Evolutionary conservation across 1,140 invertebrate species (phyloP).

Genomic region (Protaetia brevitarsis): DNA sequence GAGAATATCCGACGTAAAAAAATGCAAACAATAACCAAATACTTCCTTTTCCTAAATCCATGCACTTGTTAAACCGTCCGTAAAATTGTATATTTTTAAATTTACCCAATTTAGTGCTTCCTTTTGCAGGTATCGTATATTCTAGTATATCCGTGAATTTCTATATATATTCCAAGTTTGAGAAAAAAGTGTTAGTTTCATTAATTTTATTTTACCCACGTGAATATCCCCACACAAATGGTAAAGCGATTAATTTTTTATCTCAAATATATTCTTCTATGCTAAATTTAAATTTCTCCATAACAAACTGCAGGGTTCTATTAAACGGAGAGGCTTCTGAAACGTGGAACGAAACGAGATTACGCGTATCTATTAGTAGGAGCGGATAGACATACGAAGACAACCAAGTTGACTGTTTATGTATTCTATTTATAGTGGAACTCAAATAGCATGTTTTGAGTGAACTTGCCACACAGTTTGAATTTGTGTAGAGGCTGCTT

Average conservation of each 20-base stretch:
- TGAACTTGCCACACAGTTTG: slow-evolving; percentile 21
- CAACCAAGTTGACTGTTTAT: slow-evolving; percentile 16
- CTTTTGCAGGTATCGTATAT: too few relatives aligned
- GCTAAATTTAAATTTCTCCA: slow-evolving; percentile 18
- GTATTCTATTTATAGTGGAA: slow-evolving; percentile 21
- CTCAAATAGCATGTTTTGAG: slow-evolving; percentile 24
- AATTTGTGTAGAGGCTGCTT: slow-evolving; percentile 14
- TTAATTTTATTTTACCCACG: slow-evolving; percentile 15
- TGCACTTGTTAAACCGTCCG: too few relatives aligned
- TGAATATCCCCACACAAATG: slow-evolving; percentile 1
- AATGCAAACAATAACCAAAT: background rate
- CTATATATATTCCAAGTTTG: too few relatives aligned
- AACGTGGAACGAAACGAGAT: background rate
- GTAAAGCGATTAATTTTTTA: background rate
- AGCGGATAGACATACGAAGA: slow-evolving; percentile 8
- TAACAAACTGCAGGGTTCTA: slow-evolving; percentile 16
- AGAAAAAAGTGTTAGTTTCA: background rate
- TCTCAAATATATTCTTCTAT: background rate
- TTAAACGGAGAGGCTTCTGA: slow-evolving; percentile 4
- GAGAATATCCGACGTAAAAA: background rate
- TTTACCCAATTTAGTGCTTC: too few relatives aligned
- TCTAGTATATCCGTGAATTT: too few relatives aligned
- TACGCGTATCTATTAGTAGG: background rate
- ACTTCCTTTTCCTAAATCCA: background rate
- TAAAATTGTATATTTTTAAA: too few relatives aligned